Conservation (phyloP, 2,113 vertebrate species). For the Phaethornis superciliosus region DNA sequence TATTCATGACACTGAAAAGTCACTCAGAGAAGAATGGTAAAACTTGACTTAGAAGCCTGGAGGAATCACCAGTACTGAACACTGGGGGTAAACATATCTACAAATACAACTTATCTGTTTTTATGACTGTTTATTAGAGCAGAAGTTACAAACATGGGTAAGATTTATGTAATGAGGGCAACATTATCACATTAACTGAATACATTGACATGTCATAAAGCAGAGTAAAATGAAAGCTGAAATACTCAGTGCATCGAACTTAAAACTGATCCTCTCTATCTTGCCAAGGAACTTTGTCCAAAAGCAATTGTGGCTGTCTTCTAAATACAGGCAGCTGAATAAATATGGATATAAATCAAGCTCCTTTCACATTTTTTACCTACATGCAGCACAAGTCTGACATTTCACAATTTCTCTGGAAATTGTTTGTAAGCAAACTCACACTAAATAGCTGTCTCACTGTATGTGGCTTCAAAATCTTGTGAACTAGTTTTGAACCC, state of each 20-base stretch:
- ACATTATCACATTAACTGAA: slow-evolving; percentile 15
- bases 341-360: not conserved
- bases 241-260: slow-evolving; percentile 1
- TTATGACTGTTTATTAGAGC: slow-evolving; percentile 53
- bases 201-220: slow-evolving; percentile 49
- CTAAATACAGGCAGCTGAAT: not conserved
- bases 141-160: slow-evolving; percentile 40
- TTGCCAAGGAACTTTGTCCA: not conserved
- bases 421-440: slow-evolving; percentile 22
- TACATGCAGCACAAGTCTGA: slow-evolving; percentile 27
- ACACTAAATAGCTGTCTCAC: not conserved
- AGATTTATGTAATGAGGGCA: slow-evolving; percentile 10
- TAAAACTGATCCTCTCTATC: not conserved
- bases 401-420: slow-evolving; percentile 9
- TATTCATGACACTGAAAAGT: slow-evolving; percentile 60
- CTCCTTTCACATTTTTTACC: slow-evolving; percentile 34
- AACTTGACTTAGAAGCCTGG: not conserved
- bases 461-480: not conserved
- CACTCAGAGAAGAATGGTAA: slow-evolving; percentile 55
- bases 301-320: not conserved
- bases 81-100: not conserved
- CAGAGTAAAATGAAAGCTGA: slow-evolving; percentile 23
- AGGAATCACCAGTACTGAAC: not conserved
- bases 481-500: not conserved
- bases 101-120: not conserved